A percentile compares a stretch with the other conserved stretches of the same genome.
These are phyloP conservation scores for Petrosia ficiformis DNA, from an alignment of 37 sponge, comb jelly and placozoan species.

Conservation along the genomic window DNA sequence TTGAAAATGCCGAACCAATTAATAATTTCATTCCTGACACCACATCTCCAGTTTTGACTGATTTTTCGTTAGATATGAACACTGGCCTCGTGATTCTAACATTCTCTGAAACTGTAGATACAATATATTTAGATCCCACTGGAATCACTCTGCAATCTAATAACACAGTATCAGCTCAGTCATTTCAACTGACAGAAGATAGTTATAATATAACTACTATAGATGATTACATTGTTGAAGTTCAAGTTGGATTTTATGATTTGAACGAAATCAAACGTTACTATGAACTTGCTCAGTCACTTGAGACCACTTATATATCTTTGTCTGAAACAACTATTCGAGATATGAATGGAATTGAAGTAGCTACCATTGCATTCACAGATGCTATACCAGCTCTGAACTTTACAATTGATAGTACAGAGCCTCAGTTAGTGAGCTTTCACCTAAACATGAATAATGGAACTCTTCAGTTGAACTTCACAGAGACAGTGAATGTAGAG, in stretches of 20 bases:
- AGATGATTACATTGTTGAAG: slow-evolving; percentile 58
- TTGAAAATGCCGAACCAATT: slow-evolving; percentile 19
- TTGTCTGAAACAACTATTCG: slow-evolving; percentile 25
- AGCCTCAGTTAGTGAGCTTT: slow-evolving; percentile 57
- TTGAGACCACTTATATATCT: slow-evolving; percentile 50
- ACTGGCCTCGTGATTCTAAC: slow-evolving; percentile 56
- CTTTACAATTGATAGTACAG: slow-evolving; percentile 46
- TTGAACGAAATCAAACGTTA: slow-evolving; percentile 82
- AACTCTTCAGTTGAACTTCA: slow-evolving; percentile 60
- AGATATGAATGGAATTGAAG: slow-evolving; percentile 78
- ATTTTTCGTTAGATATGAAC: slow-evolving; percentile 65
- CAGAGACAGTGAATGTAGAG: slow-evolving; percentile 77
- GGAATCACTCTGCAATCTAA: slow-evolving; percentile 38
- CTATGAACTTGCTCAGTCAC: slow-evolving; percentile 49
- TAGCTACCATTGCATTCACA: slow-evolving; percentile 10
- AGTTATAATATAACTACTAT: slow-evolving; percentile 35
- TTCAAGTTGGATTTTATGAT: slow-evolving; percentile 49
- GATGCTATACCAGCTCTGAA: neutral
- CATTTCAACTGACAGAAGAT: slow-evolving; percentile 31
- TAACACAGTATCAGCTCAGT: slow-evolving; percentile 6
- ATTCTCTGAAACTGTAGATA: slow-evolving; percentile 77
- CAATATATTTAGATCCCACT: slow-evolving; percentile 34
- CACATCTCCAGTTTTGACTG: slow-evolving; percentile 34
- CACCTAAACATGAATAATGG: slow-evolving; percentile 78
- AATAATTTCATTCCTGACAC: slow-evolving; percentile 39